Evolutionary conservation across 35 echinoderm and acorn worm genomes (phyloP), one percentile per base, ranked within the genome.

Genomic region (Lytechinus pictus): DNA sequence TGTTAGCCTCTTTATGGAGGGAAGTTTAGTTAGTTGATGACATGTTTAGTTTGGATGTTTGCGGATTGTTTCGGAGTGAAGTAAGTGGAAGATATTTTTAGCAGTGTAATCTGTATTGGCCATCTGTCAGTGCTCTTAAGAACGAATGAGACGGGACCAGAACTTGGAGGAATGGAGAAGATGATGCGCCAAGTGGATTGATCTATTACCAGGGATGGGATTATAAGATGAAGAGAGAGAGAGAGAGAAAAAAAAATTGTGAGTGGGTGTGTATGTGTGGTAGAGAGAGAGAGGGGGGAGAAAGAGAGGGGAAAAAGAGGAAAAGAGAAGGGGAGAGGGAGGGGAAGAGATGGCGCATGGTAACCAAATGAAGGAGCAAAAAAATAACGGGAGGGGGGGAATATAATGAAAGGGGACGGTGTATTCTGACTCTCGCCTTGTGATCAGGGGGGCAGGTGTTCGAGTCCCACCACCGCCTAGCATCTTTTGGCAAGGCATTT

Each of bases 1-100:
- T 79, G 19, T 7, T 24, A 19, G 19, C 24, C 61, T 71, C 61
- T 71, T 71, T 79, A 4, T 79, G 66, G n/a, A 79, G 19, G 21
- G 19, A 79, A 79, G 19, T 79, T 79, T 79, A 14, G 66, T 79
- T 79, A 14, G 66, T 79, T 44, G 66, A 79, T 79, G 66, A 79
- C 66, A 79, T 79, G 66, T 79, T 79, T 79, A 79, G 66, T 79
- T 79, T 79, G 66, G 66, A 79, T 79, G 66, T 79, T 79, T 79
- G 66, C 66, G 21, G 66, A 79, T 79, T 79, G 19, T 79, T 79
- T 79, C 66, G 66, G 19, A 24, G 66, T 79, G 66, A 79, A 24
- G 66, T 16, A 27, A 6, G 14, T 19, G 14, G 66, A 79, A 3
- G 66, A 24, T 79, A 79, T 79, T 79, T 79, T 79, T 79, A 79